Base-by-base conservation (phyloP, 2,113 vertebrate species). In the Proteles cristata region DNA sequence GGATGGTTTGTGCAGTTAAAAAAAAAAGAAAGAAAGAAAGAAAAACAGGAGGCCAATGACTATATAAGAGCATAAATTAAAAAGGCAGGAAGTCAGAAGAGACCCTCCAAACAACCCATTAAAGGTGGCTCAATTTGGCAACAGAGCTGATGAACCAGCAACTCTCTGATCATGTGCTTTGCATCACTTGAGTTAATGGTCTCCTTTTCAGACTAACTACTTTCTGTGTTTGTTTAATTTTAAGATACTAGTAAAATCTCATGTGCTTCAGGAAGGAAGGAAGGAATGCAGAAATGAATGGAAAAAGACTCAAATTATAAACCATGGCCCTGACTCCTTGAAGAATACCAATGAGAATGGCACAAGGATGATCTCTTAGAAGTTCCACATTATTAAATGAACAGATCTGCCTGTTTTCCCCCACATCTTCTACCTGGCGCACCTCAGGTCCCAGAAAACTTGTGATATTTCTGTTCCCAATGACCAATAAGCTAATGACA, bases 231-330 rank as follows among this genome's bases (percentile, higher is more conserved):
- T 92, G 4, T 39, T 96, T 28, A 31, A 25, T 95, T 96, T 94
- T 88, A 90, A 98, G 89, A 88, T 94, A 61, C 95, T 76, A 71
- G 86, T 95, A 98, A 84, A 90, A 94, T 35, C 74, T 98, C 87
- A 63, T 55, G 71, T 96, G 95, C 43, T 85, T 91, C 94, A 45
- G 26, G 17, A 31, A 4, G 61, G 58, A 55, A 19, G 68, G 68
- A 19, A 71, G 9, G 33, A n/a, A 35, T 3, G n/a, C 3, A n/a
- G 14, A 26, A 7, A 19, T 7, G 16, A 19, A 69, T 7, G 19
- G 17, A 71, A 6, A 17, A 15, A 9, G 0, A 9, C 55, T 94
- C 58, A 63, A 45, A 71, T 53, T 0, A 1, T 14, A 74, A 23
- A 0, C 14, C 19, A 79, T 35, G 15, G 9, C 0, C 0, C 43